phyloP scores from a whole-genome alignment of 1,140 invertebrate genomes.

The Drosophila lowei region DNA sequence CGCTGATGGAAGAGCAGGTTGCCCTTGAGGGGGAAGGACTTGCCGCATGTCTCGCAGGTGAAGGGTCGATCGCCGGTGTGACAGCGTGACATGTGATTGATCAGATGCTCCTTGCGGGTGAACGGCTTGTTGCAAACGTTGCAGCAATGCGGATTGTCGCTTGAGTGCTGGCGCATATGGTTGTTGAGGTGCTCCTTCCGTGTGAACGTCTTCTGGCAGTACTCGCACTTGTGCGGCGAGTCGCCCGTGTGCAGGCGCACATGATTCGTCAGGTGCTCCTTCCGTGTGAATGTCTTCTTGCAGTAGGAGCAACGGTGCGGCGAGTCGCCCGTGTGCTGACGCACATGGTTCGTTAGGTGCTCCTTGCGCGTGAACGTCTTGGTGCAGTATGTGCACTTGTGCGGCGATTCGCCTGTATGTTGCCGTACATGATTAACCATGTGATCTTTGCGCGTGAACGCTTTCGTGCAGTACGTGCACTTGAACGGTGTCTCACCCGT shows the following conservation, averaged over 20 bases:
- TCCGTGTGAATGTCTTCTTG: conserved; percentile 91
- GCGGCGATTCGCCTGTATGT: conserved; percentile 94
- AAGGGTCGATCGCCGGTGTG: conserved; percentile 95
- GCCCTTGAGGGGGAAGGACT: conserved; percentile 93
- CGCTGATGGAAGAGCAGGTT: conserved; percentile 97
- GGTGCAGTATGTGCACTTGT: conserved; percentile 91
- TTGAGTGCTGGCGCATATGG: conserved; percentile 89
- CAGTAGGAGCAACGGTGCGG: conserved; percentile 89
- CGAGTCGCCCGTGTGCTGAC: conserved; percentile 91
- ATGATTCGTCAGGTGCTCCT: conserved; percentile 96
- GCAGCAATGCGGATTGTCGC: conserved; percentile 92
- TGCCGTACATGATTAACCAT: conserved; percentile 89
- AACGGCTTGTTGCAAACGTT: conserved; percentile 93
- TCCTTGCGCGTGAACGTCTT: conserved; percentile 92
- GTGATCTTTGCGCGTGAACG: conserved; percentile 92
- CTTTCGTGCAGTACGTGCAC: conserved; percentile 93
- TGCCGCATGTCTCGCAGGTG: conserved; percentile 92
- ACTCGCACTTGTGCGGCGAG: conserved; percentile 91
- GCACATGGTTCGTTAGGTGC: conserved; percentile 87
- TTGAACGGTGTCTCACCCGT: conserved; percentile 93
- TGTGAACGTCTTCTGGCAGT: conserved; percentile 93
- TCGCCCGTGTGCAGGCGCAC: conserved; percentile 89
- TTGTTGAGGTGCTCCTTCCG: conserved; percentile 91
- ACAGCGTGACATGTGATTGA: conserved; percentile 89
- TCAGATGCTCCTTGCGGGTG: conserved; percentile 91